Evolutionary conservation across 2,797 vertebrate species (phyloP), one percentile per base, ranked within the genome.

Genomic region (Tauraco hartlaubi): DNA sequence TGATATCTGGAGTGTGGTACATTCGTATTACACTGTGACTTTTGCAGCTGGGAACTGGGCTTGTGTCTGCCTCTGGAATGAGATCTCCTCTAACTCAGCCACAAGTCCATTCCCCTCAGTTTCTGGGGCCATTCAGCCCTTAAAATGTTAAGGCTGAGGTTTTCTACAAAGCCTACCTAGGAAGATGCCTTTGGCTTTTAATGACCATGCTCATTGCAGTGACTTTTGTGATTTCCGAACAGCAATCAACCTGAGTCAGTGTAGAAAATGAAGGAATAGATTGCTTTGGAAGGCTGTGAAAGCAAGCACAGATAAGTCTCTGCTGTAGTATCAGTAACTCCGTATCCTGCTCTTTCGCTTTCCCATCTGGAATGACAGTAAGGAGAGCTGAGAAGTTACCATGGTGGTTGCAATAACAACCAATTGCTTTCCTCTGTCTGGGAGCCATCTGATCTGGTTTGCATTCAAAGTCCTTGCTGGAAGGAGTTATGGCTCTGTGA

Each of bases 401-500:
- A 41, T 46, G 68, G 62, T 64, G 85, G 43, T 5, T 82, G 39
- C 75, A 92, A 25, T 44, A 92, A 72, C 69, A 89, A 86, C 56
- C 56, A 51, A 46, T 35, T 85, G 28, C 83, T 96, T 79, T 88
- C 63, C 43, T 35, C 55, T 90, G 74, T 49, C 86, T 85, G 84
- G 67, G 23, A 94, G 66, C 73, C 49, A 49, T 93, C 69, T 48
- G 63, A 86, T 84, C 61, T 94, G 78, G 49, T 97, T 97, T 92
- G 44, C 80, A 75, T 94, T 94, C 33, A 5, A 81, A 94, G 51
- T 10, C 62, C 69, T 90, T 85, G 73, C 78, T 96, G 90, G 90
- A 96, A 96, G 79, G 52, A 92, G 58, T 94, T 93, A 77, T 29
- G 51, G 44, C 54, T 92, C n/a, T 86, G 51, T 89, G 89, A 85